A percentile compares a stretch with the other conserved stretches of the same genome.
Evolutionary conservation across 2,888 invertebrate species (phyloP).

Genomic region (Vannuccia rotundouncinata): DNA sequence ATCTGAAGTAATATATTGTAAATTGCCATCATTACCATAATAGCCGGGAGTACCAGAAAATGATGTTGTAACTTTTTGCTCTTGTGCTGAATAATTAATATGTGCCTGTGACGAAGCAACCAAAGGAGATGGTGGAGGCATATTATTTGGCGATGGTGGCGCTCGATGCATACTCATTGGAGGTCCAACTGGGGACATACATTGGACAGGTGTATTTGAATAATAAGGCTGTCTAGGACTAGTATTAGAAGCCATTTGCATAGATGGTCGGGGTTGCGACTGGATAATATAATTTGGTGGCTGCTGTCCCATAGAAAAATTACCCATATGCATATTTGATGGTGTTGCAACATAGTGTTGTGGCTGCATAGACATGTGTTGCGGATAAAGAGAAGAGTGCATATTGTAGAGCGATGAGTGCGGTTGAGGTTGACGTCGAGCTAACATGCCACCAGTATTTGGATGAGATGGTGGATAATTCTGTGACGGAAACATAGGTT

Average conservation of each 20-base stretch:
- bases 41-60: not conserved
- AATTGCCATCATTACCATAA: not conserved
- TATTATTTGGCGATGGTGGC: not conserved
- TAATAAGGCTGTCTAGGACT: not conserved
- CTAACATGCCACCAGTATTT: not conserved
- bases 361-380: not conserved
- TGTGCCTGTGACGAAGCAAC: not conserved
- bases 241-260: not conserved
- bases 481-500: not conserved
- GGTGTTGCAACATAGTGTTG: not conserved
- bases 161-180: not conserved
- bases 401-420: not conserved
- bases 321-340: not conserved
- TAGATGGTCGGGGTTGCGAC: not conserved
- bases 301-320: not conserved
- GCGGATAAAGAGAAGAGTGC: not conserved
- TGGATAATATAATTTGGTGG: not conserved
- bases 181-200: not conserved
- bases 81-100: not conserved
- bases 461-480: not conserved
- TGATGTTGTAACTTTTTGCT: not conserved
- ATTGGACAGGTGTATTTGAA: not conserved
- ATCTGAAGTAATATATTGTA: not conserved
- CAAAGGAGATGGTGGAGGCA: conserved; percentile 7
- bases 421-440: not conserved